Evolutionary conservation across 2,113 vertebrate species (phyloP), one percentile per base, ranked within the genome.

Genomic region (Nothoprocta pentlandii): DNA sequence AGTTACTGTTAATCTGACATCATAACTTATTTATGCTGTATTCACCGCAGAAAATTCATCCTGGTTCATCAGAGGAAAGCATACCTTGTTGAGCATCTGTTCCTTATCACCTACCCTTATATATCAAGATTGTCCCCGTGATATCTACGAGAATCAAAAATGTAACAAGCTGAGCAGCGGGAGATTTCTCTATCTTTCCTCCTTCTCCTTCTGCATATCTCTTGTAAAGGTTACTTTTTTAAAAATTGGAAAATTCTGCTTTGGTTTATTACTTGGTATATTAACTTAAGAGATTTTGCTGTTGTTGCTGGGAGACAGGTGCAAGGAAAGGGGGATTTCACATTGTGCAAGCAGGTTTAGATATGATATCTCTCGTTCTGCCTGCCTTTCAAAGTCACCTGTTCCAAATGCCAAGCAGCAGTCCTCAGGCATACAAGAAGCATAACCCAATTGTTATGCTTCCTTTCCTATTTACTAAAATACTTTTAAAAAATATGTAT

Each of bases 191-290:
- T 95, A 93, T 92, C 92, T 94, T 75, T 86, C 17, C 21, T 75
- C 73, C 34, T 25, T 83, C 0, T 2, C 39, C 51, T 87, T 42
- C 75, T 92, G 53, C 69, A 81, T 84, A 84, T 87, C 44, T 87
- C 41, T 85, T 88, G 30, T 46, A 91, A 93, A 94, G 34, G 68
- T 89, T 86, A 67, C 36, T 68, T 80, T 85, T 74, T 61, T 10
- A 41, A 39, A 36, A 77, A 47, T 1, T 0, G n/a, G 42, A 54
- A 85, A 10, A 41, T 85, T 91, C 16, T 3, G 1, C 59, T 91
- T 87, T 88, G 79, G 87, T 93, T 91, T 92, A 75, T 94, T 94
- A 88, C 64, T 95, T 85, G 74, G 66, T 66, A 82, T 74, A 77
- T 95, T 88, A 96, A 86, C 69, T 90, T 66, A 66, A 71, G 64